Percentiles rank a stretch among this genome's conserved stretches.
These are phyloP conservation scores for Cassiopea andromeda DNA, from an alignment of 30 jellyfish, hydroid and myxozoan species.

Conservation along the genomic window DNA sequence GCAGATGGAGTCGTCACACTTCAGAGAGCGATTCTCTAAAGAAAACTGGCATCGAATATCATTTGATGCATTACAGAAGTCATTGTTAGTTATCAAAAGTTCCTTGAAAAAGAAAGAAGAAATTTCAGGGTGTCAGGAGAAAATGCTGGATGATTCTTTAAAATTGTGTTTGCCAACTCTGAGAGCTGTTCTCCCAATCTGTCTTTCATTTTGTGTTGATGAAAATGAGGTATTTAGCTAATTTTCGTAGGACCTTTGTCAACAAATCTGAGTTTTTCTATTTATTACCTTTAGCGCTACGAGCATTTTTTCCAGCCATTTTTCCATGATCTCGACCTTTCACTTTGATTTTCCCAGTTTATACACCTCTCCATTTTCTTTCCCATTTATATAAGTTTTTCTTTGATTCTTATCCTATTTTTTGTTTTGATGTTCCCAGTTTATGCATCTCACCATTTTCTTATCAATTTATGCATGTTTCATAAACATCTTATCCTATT, in stretches of 20 bases:
- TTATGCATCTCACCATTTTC: too few relatives aligned
- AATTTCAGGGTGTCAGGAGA: neutral
- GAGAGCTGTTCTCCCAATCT: constrained; percentile 26
- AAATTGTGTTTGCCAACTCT: constrained; percentile 26
- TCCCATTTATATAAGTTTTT: too few relatives aligned
- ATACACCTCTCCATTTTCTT: too few relatives aligned
- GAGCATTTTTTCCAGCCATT: too few relatives aligned
- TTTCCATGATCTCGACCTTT: too few relatives aligned
- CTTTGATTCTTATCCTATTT: too few relatives aligned
- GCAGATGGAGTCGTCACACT: constrained; percentile 13
- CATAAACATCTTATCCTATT: too few relatives aligned
- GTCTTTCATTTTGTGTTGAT: constrained; percentile 4
- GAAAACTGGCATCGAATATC: constrained; percentile 33
- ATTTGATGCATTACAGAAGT: neutral
- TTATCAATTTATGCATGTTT: too few relatives aligned
- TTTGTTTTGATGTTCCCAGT: too few relatives aligned
- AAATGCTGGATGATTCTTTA: neutral
- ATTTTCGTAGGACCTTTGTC: neutral
- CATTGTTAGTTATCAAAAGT: neutral
- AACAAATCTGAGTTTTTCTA: neutral
- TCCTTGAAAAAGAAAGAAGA: neutral
- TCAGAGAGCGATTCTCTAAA: constrained; percentile 12
- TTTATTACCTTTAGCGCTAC: too few relatives aligned
- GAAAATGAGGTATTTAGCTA: neutral
- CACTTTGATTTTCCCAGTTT: too few relatives aligned